Base-by-base conservation (phyloP, 2,113 vertebrate species). In the Ailurus styani region DNA sequence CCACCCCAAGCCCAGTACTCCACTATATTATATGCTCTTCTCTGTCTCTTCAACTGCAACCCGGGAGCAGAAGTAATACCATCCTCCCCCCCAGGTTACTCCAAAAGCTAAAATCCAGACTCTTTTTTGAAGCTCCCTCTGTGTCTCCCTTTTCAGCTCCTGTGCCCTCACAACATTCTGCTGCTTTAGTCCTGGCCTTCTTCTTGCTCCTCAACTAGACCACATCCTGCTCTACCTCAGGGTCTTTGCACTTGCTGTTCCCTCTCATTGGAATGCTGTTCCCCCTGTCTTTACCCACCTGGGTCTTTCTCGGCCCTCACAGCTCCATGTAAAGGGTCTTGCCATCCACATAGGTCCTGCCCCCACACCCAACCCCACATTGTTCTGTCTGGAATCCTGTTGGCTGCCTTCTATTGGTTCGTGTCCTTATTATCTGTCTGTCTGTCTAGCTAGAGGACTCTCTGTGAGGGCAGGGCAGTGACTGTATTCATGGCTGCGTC, bases 161-260 rank as follows among this genome's bases (percentile, higher is more conserved):
- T 1, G 4, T 8, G 10, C 4, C 21, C 1, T 29, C 40, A 94
- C 77, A 5, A 0, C 17, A 17, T 1, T 0, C 9, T 17, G 75
- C 14, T 12, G 60, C 47, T 40, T 12, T 13, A 10, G 0, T 0
- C 2, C 21, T 42, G 45, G 23, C 8, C 1, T 42, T 68, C 47
- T 12, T 52, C 57, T 82, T 78, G 25, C 23, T 52, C 77, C 64
- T n/a, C 77, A 52, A 10, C 27, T 3, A 55, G 14, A 27, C 13
- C 11, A 27, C 27, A 1, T 14, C n/a, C 50, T 9, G 5, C 37
- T 4, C 6, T 1, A 4, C 68, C 60, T n/a, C 37, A 17, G 52
- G 8, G 1, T 40, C 27, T 72, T 55, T 55, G 42, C 52, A 42
- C 34, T 37, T 40, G 13, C 37, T 47, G 11, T 50, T 34, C 40